A percentile compares a stretch with the other conserved stretches of the same genome.
Evolutionary conservation across 2,797 vertebrate genomes (phyloP).

Genomic region (Neomorphus geoffroyi): DNA sequence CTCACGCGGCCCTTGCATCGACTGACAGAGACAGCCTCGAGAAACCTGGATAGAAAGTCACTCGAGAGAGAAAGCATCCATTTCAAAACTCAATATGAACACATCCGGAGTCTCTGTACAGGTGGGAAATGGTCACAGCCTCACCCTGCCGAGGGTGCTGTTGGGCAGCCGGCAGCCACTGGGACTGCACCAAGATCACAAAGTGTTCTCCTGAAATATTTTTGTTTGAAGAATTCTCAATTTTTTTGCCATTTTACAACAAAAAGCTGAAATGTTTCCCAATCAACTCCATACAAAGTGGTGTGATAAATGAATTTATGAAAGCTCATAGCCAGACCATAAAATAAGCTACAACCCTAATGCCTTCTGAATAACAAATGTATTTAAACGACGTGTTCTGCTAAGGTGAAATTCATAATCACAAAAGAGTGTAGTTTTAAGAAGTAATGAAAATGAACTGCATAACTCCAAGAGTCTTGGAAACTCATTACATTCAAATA

Average conservation of each 20-base stretch:
- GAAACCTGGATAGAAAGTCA: not conserved
- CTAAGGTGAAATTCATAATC: not conserved
- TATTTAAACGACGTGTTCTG: constrained; percentile 7
- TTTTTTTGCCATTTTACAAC: not conserved
- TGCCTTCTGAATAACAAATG: not conserved
- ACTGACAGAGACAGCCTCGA: not conserved
- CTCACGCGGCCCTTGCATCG: not conserved
- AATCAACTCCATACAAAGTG: not conserved
- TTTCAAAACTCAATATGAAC: not conserved
- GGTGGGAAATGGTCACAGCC: not conserved
- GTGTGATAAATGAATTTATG: not conserved
- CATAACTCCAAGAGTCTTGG: not conserved
- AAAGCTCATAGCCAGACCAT: not conserved
- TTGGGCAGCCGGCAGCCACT: not conserved
- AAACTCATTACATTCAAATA: constrained; percentile 65
- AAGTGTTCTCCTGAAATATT: not conserved
- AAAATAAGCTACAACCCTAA: not conserved
- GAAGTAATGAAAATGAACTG: constrained; percentile 43
- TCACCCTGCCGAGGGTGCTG: not conserved
- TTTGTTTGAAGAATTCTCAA: not conserved
- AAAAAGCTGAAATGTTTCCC: not conserved
- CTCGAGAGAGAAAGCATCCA: not conserved
- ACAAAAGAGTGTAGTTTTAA: not conserved
- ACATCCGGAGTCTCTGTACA: rapidly evolving
- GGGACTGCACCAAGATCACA: not conserved